Base-by-base conservation (phyloP, 2,113 vertebrate genomes). In the Condylura cristata region DNA sequence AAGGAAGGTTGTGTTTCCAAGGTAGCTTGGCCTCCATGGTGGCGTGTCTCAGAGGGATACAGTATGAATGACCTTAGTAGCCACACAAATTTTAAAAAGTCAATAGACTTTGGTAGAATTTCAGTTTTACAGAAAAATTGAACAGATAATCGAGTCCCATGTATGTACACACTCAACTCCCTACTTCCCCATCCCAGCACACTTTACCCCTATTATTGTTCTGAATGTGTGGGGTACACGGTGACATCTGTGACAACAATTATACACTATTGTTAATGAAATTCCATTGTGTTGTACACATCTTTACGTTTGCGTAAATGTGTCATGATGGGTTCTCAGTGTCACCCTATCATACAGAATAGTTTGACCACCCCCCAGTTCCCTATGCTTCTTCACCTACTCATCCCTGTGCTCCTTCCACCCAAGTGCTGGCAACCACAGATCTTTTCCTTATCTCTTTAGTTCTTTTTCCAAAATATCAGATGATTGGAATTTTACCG, bases 161-260 rank as follows among this genome's bases (percentile, higher is more conserved):
- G 16, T 28, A 34, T 44, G 16, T 28, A 20, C 3, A 48, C 2
- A 22, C 17, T 8, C 53, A n/a, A 30, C 17, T 8, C 24, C 8
- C 18, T 0, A 1, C 5, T 2, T 1, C 17, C 13, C n/a, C 30
- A 11, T 6, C 2, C 20, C 13, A 44, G 12, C n/a, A 12, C 18
- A 22, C 6, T 14, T 2, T 22, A 26, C 14, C 34, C 6, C n/a
- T 39, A 3, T 37, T 18, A 6, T n/a, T 37, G 10, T 13, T 48
- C 83, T 30, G 1, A 4, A n/a, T 4, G 18, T 5, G 4, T 44
- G 5, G 30, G 32, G 22, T 6, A 3, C 32, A 2, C 17, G 14
- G 48, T 51, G 48, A 51, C 48, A 51, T 18, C 71, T 58, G 24
- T 39, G 34, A 28, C 22, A 56, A 20, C 37, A 39, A 4, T 4